Evolutionary conservation across 2,888 invertebrate genomes (phyloP), one percentile per base, ranked within the genome.

Genomic region (Rutpela maculata): DNA sequence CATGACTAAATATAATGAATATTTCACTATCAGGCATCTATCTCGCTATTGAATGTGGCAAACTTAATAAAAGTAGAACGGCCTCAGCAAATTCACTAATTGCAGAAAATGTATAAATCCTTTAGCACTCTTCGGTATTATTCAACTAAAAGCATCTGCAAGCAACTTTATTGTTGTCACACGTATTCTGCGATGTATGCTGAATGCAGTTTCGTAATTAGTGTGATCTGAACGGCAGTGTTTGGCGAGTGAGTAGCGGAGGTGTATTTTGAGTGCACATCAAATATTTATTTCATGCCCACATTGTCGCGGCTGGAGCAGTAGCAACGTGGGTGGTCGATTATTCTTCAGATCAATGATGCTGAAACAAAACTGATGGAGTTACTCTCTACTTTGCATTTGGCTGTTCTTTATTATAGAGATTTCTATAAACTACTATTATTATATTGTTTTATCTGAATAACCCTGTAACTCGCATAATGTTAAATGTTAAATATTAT

Each of bases 221-320:
- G 63, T 18, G 17, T n/a, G 17, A 38, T 63, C 38, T 38, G 35
- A 63, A 63, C 63, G 17, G 35, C 17, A 35, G 18, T 38, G 18
- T 63, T 38, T 63, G 38, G n/a, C 17, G 17, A 38, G 63, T 17
- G n/a, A 62, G 62, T 15, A 31, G 38, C 35, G 63, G 18, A 63
- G 63, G n/a, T 63, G 63, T 22, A 38, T 35, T 18, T 63, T 38
- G 63, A 63, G 63, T 65, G 65, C 65, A 43, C 43, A 18, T 65
- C 65, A 65, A 65, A 65, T 65, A 65, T 65, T 65, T 65, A 65
- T 43, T 38, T 19, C 65, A 15, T 5, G 43, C 15, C 18, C 38
- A 65, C 43, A 43, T 43, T 38, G 38, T 63, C 35, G 11, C 11
- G 43, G 43, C 19, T 43, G 19, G 11, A 43, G 65, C 50, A 17